Percentiles rank a stretch among this genome's conserved stretches.
phyloP scores from a whole-genome alignment of 2,888 invertebrate species.

The Dexiosoma caninum region DNA sequence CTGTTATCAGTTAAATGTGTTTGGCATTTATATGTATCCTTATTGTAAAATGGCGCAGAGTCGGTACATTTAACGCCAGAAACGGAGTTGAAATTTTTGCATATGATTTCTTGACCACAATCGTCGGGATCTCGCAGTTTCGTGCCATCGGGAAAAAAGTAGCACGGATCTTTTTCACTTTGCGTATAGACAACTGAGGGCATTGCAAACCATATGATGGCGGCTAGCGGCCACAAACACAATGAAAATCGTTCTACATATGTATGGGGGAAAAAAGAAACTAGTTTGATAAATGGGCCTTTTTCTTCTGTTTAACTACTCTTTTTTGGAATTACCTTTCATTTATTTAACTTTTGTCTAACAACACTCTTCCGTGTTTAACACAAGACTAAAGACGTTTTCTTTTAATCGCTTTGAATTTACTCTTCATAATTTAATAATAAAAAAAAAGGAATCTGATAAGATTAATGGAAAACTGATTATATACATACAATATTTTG shows the following conservation, averaged over 20 bases:
- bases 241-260: background rate
- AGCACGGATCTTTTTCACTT: constrained; percentile 66
- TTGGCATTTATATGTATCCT: constrained; percentile 47
- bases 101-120: constrained; percentile 69
- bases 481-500: background rate
- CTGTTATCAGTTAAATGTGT: constrained; percentile 55
- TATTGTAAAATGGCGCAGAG: constrained; percentile 59
- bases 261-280: background rate
- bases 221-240: background rate
- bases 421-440: too few species aligned
- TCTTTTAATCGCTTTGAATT: background rate
- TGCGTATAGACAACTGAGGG: background rate
- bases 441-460: background rate
- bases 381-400: background rate
- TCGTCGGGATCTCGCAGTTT: constrained; percentile 72
- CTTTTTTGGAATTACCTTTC: constrained; percentile 7
- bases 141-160: constrained; percentile 67
- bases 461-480: constrained; percentile 12
- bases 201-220: background rate
- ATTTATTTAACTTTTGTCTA: background rate
- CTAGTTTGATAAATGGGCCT: too few species aligned
- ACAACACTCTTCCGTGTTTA: background rate
- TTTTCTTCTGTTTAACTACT: background rate
- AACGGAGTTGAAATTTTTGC: constrained; percentile 61
- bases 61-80: constrained; percentile 62